Evolutionary conservation across 2,113 vertebrate genomes (phyloP), one percentile per base, ranked within the genome.

Genomic region (Scartelaos histophorus): DNA sequence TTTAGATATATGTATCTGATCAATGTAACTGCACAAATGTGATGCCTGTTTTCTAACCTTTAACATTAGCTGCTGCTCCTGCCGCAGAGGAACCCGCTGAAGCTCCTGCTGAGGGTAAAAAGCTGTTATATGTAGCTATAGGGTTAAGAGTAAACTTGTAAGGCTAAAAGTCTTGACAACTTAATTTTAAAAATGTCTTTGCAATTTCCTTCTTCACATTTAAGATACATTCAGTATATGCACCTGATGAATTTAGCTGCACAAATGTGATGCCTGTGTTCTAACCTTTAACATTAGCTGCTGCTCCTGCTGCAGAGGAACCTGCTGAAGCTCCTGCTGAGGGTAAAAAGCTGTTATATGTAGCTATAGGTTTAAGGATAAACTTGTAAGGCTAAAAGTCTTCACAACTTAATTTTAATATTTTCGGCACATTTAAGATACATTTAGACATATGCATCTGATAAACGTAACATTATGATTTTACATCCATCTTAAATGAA

Each of bases 61-160:
- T 57, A 78, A 79, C 43, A 74, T 73, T 51, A 85, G 71, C 72
- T 61, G 76, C 66, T 64, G 54, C 66, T 7, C 49, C 69, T 21
- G 76, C 65, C 38, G 7, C 61, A 58, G 76, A 80, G 4, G 85
- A 70, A 71, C 3, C 69, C 4, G 67, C 67, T 29, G 70, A 79
- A 46, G 46, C 66, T 35, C 70, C 76, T 22, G 80, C 71, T 66
- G 73, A 72, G 65, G 73, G 76, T 82, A 71, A 75, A 65, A 69
- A 53, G 47, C 17, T 12, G 4, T 62, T 62, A 2, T 17, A 38
- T 64, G 35, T 35, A 64, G 61, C 29, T n/a, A 3, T 38, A n/a
- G 29, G 25, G 17, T 64, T 61, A 60, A 16, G 24, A 1, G 16
- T 34, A 7, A 17, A 16, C 1, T 29, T 60, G 57, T 60, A 29